phyloP scores from a whole-genome alignment of 2,113 vertebrate genomes.

The Tringa solitaria region DNA sequence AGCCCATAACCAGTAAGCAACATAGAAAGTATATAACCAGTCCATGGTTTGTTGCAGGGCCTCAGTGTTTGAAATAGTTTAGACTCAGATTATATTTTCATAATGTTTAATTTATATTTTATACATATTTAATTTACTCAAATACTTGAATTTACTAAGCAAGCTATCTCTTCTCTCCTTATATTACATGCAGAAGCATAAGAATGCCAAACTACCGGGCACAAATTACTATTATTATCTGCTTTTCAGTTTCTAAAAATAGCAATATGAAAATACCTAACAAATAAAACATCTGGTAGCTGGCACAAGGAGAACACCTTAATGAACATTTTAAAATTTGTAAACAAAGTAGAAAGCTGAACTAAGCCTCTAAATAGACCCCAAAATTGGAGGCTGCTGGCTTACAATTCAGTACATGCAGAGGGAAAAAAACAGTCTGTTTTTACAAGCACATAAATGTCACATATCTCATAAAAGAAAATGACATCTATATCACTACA shows the following conservation, averaged over 20 bases:
- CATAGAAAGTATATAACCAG: neutral
- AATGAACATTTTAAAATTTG: neutral
- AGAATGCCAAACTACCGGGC: neutral
- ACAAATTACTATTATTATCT: neutral
- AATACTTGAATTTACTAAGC: neutral
- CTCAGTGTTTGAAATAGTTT: neutral
- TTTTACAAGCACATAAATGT: neutral
- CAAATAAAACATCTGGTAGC: neutral
- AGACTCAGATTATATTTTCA: neutral
- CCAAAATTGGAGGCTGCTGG: neutral
- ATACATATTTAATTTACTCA: neutral
- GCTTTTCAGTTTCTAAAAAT: neutral
- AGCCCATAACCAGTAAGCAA: neutral
- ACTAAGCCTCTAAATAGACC: neutral
- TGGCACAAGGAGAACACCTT: neutral
- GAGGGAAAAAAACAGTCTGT: accelerated
- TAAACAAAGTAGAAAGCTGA: neutral
- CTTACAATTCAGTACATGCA: neutral
- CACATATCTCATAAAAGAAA: neutral
- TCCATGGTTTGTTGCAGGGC: neutral
- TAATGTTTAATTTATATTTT: neutral
- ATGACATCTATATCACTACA: neutral
- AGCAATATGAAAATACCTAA: neutral
- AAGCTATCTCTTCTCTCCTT: neutral
- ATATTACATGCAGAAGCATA: neutral